phyloP scores from a whole-genome alignment of 2,888 invertebrate species.

The Eudasyphora cyanicolor region DNA sequence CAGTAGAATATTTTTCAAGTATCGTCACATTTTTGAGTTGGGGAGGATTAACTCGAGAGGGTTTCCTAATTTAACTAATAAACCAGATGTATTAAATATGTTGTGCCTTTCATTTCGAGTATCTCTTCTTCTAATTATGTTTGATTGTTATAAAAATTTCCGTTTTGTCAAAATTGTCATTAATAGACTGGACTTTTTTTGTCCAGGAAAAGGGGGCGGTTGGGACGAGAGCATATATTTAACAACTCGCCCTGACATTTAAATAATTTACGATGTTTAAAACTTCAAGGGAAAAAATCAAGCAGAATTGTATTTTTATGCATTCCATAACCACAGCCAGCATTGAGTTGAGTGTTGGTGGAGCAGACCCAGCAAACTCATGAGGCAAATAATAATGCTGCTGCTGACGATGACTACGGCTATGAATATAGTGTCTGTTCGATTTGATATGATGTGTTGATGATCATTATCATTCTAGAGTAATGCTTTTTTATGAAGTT shows the following conservation, averaged over 20 bases:
- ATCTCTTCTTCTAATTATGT: conserved; percentile 35
- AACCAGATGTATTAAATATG: conserved; percentile 58
- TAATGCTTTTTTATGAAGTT: conserved; percentile 42
- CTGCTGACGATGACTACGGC: conserved; percentile 50
- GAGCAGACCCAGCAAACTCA: conserved; percentile 55
- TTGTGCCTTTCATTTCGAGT: conserved; percentile 24
- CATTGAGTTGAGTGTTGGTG: conserved; percentile 36
- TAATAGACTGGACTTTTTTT: neutral
- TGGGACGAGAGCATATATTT: conserved; percentile 43
- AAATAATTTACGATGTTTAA: conserved; percentile 79
- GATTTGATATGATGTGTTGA: conserved; percentile 47
- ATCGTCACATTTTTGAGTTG: conserved; percentile 34
- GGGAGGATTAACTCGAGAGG: conserved; percentile 33
- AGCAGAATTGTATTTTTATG: conserved; percentile 30
- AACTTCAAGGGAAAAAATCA: conserved; percentile 74
- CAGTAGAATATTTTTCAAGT: no score
- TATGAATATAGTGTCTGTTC: neutral
- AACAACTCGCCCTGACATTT: conserved; percentile 74
- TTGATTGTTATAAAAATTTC: conserved; percentile 23
- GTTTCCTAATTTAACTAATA: conserved; percentile 7
- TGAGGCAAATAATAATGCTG: conserved; percentile 43
- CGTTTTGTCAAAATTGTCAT: neutral
- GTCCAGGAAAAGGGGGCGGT: conserved; percentile 53
- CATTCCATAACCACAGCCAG: conserved; percentile 49
- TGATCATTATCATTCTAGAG: conserved; percentile 32